Percentiles rank a stretch among this genome's conserved stretches.
These are phyloP conservation scores for Zhengitettix transpicula DNA, from an alignment of 2,888 invertebrate species.

Conservation along the genomic window DNA sequence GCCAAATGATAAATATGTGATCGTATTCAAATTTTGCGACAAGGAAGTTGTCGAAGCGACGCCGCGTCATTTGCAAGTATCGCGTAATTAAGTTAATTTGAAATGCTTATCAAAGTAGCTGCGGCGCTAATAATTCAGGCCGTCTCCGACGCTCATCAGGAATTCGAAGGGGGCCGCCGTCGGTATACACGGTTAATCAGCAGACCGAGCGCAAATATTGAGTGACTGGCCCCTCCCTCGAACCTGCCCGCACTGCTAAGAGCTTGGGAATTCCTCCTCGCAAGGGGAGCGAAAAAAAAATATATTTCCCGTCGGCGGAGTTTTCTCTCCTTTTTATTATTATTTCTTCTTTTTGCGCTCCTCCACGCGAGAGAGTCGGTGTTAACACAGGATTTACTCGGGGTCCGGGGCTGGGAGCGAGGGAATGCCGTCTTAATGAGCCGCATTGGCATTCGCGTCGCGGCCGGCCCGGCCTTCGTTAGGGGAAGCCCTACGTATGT, in stretches of 20 bases:
- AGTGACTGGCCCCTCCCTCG: neutral
- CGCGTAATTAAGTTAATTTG: neutral
- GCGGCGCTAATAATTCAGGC: neutral
- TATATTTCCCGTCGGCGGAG: neutral
- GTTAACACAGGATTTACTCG: neutral
- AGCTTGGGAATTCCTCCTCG: neutral
- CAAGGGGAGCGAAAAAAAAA: neutral
- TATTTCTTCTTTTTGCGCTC: neutral
- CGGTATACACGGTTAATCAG: neutral
- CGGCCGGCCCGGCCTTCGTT: neutral
- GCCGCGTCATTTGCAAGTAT: too few relatives aligned
- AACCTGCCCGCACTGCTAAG: neutral
- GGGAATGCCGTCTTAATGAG: neutral
- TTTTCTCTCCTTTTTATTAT: neutral
- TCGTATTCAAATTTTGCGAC: too few relatives aligned
- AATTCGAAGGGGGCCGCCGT: neutral
- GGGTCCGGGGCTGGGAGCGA: neutral
- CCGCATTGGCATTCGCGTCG: neutral
- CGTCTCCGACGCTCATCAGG: neutral
- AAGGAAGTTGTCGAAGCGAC: too few relatives aligned
- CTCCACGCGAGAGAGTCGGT: neutral
- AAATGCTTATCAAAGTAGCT: neutral
- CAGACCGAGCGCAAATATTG: neutral
- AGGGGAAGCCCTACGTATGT: neutral
- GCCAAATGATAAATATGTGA: too few relatives aligned